phyloP scores from a whole-genome alignment of 1,140 invertebrate genomes.

The Cyphomyrmex costatus region DNA sequence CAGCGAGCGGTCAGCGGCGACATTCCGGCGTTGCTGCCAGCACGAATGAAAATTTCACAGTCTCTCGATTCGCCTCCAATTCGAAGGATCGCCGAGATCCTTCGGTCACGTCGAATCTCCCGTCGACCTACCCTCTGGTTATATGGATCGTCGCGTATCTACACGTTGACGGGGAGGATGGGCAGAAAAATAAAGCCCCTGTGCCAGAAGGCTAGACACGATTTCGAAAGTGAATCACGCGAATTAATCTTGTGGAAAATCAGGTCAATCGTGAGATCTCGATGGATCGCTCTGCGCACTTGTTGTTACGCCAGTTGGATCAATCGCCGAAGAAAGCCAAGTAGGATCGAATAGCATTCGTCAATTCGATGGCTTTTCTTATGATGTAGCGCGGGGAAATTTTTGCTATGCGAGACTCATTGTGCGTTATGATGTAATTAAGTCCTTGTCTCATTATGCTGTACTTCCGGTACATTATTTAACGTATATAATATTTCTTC shows the following conservation, averaged over 20 bases:
- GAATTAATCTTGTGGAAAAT: constrained; percentile 72
- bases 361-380: not conserved
- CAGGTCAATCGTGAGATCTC: constrained; percentile 61
- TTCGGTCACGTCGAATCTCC: constrained; percentile 37
- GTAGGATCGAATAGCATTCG: not conserved
- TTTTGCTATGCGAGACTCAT: not conserved
- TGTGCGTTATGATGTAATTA: not conserved
- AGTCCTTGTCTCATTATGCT: not conserved
- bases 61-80: constrained; percentile 70
- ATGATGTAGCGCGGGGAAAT: not conserved
- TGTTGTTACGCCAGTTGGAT: constrained; percentile 42
- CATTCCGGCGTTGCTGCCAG: constrained; percentile 63
- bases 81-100: constrained; percentile 65
- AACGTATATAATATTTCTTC: not conserved
- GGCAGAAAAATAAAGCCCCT: constrained; percentile 39
- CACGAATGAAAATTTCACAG: constrained; percentile 75
- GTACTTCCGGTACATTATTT: not conserved
- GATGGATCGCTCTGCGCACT: constrained; percentile 48
- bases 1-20: constrained; percentile 66
- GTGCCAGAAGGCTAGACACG: not conserved
- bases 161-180: constrained; percentile 36
- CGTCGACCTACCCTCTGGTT: not conserved
- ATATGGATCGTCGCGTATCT: constrained; percentile 28
- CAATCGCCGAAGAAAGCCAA: constrained; percentile 20
- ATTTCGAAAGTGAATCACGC: constrained; percentile 59